Conservation (phyloP, 37 sponge, comb jelly and placozoan genomes). For the Ianthella basta region DNA sequence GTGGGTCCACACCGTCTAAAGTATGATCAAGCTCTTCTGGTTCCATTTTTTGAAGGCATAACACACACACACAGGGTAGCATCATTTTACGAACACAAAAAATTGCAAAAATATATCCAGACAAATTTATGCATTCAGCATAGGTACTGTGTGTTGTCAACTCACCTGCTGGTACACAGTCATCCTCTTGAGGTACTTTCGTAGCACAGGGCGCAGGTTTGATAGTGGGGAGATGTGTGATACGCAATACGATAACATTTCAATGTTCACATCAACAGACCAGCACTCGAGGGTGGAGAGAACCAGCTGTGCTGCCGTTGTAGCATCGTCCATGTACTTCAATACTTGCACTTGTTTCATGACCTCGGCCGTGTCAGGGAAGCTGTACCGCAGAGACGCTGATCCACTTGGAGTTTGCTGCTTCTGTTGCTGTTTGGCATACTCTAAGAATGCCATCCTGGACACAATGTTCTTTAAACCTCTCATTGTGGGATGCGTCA, state of each 20-base stretch:
- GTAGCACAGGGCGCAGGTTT: constrained; percentile 20
- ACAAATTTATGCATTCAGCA: no score
- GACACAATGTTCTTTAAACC: not conserved
- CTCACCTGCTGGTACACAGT: constrained; percentile 38
- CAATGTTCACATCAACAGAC: constrained; percentile 49
- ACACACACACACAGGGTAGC: no score
- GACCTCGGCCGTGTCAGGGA: not conserved
- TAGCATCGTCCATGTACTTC: constrained; percentile 41
- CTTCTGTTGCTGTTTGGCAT: not conserved
- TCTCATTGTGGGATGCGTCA: not conserved
- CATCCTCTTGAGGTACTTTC: constrained; percentile 50
- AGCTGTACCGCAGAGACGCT: no score
- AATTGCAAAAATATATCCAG: no score
- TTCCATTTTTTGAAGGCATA: no score
- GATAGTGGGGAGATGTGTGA: constrained; percentile 56
- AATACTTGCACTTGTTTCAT: constrained; percentile 39
- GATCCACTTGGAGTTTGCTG: no score
- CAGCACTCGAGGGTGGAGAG: constrained; percentile 57
- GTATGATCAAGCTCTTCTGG: no score
- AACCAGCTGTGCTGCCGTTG: constrained; percentile 48
- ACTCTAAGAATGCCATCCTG: constrained; percentile 8
- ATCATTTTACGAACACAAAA: no score
- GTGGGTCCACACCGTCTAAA: no score
- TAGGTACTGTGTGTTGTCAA: not conserved
- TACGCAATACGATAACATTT: constrained; percentile 50